phyloP scores from a whole-genome alignment of 1,140 invertebrate genomes.

The Aphelenchoides avenae region DNA sequence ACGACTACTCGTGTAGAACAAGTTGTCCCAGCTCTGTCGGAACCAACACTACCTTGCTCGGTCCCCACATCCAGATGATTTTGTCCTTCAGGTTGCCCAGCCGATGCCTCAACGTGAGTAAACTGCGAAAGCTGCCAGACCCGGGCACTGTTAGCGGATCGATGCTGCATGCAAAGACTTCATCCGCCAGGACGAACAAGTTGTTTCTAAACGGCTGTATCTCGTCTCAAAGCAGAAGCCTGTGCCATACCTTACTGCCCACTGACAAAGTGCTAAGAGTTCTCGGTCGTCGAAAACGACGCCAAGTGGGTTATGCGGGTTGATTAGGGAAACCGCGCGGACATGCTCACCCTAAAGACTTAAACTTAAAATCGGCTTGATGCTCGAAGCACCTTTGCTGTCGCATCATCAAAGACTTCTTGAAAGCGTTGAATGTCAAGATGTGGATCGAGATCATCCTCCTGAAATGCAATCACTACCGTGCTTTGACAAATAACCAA shows the following conservation, averaged over 20 bases:
- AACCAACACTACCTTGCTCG: slow-evolving; percentile 7
- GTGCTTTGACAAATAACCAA: not conserved
- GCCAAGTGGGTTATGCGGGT: slow-evolving; percentile 29
- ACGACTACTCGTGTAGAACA: not conserved
- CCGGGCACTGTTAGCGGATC: not conserved
- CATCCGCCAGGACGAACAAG: slow-evolving; percentile 29
- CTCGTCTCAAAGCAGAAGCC: not conserved
- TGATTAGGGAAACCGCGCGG: slow-evolving; percentile 33
- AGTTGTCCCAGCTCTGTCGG: slow-evolving; percentile 3
- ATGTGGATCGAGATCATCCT: slow-evolving; percentile 21
- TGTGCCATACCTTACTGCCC: slow-evolving; percentile 30
- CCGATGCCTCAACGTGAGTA: slow-evolving; percentile 16
- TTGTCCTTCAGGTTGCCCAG: slow-evolving; percentile 21
- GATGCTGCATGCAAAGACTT: slow-evolving; percentile 36
- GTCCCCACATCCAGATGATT: slow-evolving; percentile 32
- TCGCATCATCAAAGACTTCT: slow-evolving; percentile 14
- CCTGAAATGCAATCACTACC: slow-evolving; percentile 12
- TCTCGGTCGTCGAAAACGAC: slow-evolving; percentile 17
- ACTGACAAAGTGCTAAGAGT: slow-evolving; percentile 27
- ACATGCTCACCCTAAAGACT: slow-evolving; percentile 21
- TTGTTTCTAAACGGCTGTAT: slow-evolving; percentile 22
- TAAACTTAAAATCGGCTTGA: not conserved
- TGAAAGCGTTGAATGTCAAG: slow-evolving; percentile 17
- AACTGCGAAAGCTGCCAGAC: not conserved
- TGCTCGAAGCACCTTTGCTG: slow-evolving; percentile 8